Evolutionary conservation across 1,140 invertebrate genomes (phyloP), one percentile per base, ranked within the genome.

Genomic region (Sipha flava): DNA sequence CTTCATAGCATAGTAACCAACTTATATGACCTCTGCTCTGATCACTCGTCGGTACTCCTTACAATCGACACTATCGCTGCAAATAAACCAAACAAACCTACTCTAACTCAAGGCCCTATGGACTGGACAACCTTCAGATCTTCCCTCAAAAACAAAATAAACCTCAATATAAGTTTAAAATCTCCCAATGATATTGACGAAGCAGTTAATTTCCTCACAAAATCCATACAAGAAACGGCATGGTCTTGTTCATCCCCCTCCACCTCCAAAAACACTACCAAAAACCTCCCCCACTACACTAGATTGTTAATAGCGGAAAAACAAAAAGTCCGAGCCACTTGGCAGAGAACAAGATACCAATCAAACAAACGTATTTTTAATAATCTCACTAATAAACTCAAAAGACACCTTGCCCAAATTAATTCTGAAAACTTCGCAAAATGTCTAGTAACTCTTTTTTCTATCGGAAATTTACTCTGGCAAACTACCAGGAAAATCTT

Each of bases 401-500:
- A n/a, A n/a, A n/a, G n/a, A n/a, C n/a, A n/a, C n/a, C n/a, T n/a
- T 18, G 40, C n/a, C 10, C 3, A 16, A 49, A n/a, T 34, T n/a
- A 52, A 26, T 21, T 29, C 40, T 23, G 21, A 47, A 21, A 49
- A 47, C 40, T 73, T 73, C 70, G n/a, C 29, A 14, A 47, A 49
- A 52, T 14, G 29, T 26, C 21, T 73, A 14, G 14, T 18, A 34
- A 5, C 43, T n/a, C 45, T 49, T 9, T 52, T 9, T 45, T 9
- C 14, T 34, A 23, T 9, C 23, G 79, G 70, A 21, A 21, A 54
- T 57, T 72, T 64, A 21, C 31, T 80, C 9, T 80, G 37, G 79
- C 77, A 80, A 72, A 23, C 66, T 34, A 80, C 64, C 10, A 80
- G 66, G 66, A 72, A 80, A 72, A 34, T 80, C 12, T 37, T 75